Percentiles rank a stretch among this genome's conserved stretches.
Conservation (phyloP, 2,797 vertebrate genomes). For the Podarcis siculus region DNA sequence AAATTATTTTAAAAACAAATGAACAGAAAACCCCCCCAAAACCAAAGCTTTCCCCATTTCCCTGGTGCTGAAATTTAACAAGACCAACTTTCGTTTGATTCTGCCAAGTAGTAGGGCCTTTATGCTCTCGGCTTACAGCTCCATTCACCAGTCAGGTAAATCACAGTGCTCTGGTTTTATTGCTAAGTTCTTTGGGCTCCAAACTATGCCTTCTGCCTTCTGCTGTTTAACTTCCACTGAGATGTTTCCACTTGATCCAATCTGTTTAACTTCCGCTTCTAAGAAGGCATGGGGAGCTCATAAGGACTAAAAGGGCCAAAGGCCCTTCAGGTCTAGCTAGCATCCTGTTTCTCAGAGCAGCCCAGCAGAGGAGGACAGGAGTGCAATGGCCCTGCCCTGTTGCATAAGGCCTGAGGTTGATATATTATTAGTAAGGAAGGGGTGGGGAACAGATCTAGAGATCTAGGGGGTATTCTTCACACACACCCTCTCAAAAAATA, state of each 20-base stretch:
- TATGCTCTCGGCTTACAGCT: neutral
- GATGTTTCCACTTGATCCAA: too few species aligned
- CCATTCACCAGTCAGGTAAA: too few species aligned
- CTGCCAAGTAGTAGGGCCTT: neutral
- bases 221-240: too few species aligned
- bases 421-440: neutral
- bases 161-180: neutral
- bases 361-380: neutral
- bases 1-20: too few species aligned
- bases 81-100: conserved; percentile 27
- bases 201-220: neutral
- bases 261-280: too few species aligned
- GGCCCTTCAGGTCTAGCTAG: neutral
- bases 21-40: too few species aligned
- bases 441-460: too few species aligned
- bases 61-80: conserved; percentile 9
- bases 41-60: conserved; percentile 14
- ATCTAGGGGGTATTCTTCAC: neutral
- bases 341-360: neutral
- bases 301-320: neutral
- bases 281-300: too few species aligned
- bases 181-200: neutral
- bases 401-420: neutral
- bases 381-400: neutral
- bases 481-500: neutral